Conservation (phyloP, 2,888 invertebrate species). For the Hypomecis atomaria region DNA sequence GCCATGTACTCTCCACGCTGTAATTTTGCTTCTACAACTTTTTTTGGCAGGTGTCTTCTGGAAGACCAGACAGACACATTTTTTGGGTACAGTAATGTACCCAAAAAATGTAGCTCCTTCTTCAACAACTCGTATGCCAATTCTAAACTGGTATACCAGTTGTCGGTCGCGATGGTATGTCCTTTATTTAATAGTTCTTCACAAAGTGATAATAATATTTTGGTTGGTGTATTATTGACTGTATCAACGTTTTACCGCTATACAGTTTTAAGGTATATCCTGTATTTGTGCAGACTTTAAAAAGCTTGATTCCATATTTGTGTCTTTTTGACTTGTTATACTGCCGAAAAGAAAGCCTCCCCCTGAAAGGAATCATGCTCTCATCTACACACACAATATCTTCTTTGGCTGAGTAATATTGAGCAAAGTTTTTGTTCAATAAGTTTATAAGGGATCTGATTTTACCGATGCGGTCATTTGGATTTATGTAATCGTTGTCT, state of each 20-base stretch:
- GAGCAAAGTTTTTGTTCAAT: not conserved
- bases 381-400: not conserved
- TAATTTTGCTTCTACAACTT: conserved; percentile 16
- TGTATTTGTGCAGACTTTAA: not conserved
- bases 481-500: not conserved
- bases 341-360: not conserved
- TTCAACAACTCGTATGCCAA: conserved; percentile 47
- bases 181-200: not conserved
- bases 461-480: not conserved
- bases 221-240: not conserved
- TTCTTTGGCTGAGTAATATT: not conserved
- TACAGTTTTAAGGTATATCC: not conserved
- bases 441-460: not conserved
- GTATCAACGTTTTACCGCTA: not conserved
- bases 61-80: too few relatives aligned
- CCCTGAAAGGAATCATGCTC: not conserved
- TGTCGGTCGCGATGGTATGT: conserved; percentile 41
- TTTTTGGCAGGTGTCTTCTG: conserved; percentile 19
- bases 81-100: conserved; percentile 47
- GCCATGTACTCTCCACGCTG: conserved; percentile 18
- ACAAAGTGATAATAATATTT: not conserved
- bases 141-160: conserved; percentile 45
- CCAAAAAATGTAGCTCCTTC: conserved; percentile 49
- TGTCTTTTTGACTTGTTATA: not conserved
- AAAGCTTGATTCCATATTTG: not conserved